Evolutionary conservation across 1,140 invertebrate species (phyloP).

Genomic region (Protaetia brevitarsis): DNA sequence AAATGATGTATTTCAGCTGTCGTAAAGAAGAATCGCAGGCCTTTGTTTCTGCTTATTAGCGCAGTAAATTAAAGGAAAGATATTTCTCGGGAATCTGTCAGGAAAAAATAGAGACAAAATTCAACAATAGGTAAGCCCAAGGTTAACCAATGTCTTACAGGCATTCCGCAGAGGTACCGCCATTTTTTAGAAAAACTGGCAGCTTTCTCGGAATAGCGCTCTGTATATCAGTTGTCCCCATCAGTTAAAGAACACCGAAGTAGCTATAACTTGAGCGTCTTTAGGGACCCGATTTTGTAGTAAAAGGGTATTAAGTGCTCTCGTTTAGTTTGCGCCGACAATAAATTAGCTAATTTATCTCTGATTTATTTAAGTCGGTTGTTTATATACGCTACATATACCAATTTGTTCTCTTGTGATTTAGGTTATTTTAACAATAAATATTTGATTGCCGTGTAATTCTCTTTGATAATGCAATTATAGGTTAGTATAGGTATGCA

Average conservation of each 20-base stretch:
- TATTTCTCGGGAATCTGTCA: not conserved
- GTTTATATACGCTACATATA: too few relatives aligned
- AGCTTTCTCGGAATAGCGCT: conserved; percentile 32
- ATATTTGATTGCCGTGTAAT: too few relatives aligned
- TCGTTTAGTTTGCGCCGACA: too few relatives aligned
- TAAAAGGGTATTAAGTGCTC: conserved; percentile 26
- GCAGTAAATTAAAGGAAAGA: conserved; percentile 14
- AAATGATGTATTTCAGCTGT: not conserved
- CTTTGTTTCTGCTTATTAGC: conserved; percentile 12
- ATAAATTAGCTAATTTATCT: too few relatives aligned
- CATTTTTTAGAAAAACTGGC: conserved; percentile 38
- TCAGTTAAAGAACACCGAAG: conserved; percentile 34
- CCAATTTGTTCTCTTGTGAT: too few relatives aligned
- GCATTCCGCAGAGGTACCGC: conserved; percentile 32
- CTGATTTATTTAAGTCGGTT: too few relatives aligned
- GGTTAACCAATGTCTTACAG: conserved; percentile 33
- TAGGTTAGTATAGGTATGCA: too few relatives aligned
- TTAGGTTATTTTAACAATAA: too few relatives aligned
- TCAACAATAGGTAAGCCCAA: conserved; percentile 24
- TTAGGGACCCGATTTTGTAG: conserved; percentile 34
- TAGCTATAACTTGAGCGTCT: conserved; percentile 39
- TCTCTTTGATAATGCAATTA: too few relatives aligned
- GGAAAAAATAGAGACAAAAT: conserved; percentile 23
- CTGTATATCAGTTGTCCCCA: conserved; percentile 28
- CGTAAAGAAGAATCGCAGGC: conserved; percentile 4